Evolutionary conservation across 2,888 invertebrate genomes (phyloP), one percentile per base, ranked within the genome.

Genomic region (Byasa hedistus): DNA sequence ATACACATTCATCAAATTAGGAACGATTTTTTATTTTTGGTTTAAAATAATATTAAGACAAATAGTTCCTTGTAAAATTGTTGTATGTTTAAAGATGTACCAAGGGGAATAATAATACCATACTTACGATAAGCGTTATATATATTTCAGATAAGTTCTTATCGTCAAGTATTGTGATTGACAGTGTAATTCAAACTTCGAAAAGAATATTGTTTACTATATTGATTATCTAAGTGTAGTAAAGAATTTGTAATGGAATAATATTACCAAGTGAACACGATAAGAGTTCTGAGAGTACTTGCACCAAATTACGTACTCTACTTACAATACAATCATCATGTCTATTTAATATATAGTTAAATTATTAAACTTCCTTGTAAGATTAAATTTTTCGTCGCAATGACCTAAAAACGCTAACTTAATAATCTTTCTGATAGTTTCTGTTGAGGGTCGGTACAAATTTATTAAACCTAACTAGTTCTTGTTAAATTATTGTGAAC

Each of bases 91-190:
- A 52, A 0, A 8, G 52, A 54, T 39, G 23, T 21, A n/a, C 7
- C 61, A 65, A 61, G 57, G 65, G n/a, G 5, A 57, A n/a, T 36
- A 52, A 21, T 21, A 22, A 12, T 48, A 24, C 23, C n/a, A 22
- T 44, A 59, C 59, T 56, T 44, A 48, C 17, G 48, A 55, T 66
- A 66, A 66, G 54, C 44, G 24, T 23, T 55, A 58, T 52, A 57
- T 39, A 36, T 10, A 48, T 17, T 48, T 56, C 23, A 23, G 62
- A 63, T 63, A 63, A 62, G 22, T 22, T 62, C 10, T 66, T 66
- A 66, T 66, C 62, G 55, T 55, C n/a, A 27, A 54, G 12, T n/a
- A 36, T 39, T 44, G 52, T 62, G 61, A 66, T 44, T 54, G 61
- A 57, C 54, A 58, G 21, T 54, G 36, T 58, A 54, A 44, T 39